Evolutionary conservation across 2,113 vertebrate species (phyloP), one percentile per base, ranked within the genome.

Genomic region (Arizona elegans): DNA sequence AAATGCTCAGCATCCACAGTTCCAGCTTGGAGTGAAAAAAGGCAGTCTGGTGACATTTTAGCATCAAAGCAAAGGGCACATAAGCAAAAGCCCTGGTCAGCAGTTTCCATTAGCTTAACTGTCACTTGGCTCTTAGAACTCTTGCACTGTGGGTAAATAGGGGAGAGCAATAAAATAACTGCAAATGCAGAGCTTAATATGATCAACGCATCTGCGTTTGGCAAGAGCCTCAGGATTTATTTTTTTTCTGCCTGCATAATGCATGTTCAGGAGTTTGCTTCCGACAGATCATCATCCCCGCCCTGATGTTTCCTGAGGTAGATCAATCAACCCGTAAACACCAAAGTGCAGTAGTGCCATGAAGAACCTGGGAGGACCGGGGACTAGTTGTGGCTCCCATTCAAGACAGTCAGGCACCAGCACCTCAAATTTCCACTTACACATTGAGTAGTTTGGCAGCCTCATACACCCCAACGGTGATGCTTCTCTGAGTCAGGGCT

Each of bases 381-480:
- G 59, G 59, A 62, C 8, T 23, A 33, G 58, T 17, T 15, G 58
- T 52, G 23, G 38, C 17, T 43, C 21, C 23, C 58, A 23, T 2
- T 26, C 54, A 56, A 92, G 13, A 23, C n/a, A 24, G 62, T 0
- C 38, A 85, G 56, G 56, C 24, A 33, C 15, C 29, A 62, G 26
- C n/a, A 54, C 23, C 54, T 8, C 52, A 15, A 47, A 7, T 6
- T 58, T 54, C 88, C 96, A 98, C 99, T 99, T 98, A 99, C 99
- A 98, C 98, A 9, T 99, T 99, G 26, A 99, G 98, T 54, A 99
- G 98, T 95, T 99, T 99, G 93, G 99, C 99, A 52, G 99, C 99
- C 95, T 99, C 99, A 91, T 99, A 99, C 81, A 99, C 99, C 23
- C 99, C 99, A 15, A 98, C 98, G 4, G 98, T 99, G 97, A 99